Percentiles rank a stretch among this genome's conserved stretches.
Conservation (phyloP, 2,113 vertebrate genomes). For the Hymenochirus boettgeri region DNA sequence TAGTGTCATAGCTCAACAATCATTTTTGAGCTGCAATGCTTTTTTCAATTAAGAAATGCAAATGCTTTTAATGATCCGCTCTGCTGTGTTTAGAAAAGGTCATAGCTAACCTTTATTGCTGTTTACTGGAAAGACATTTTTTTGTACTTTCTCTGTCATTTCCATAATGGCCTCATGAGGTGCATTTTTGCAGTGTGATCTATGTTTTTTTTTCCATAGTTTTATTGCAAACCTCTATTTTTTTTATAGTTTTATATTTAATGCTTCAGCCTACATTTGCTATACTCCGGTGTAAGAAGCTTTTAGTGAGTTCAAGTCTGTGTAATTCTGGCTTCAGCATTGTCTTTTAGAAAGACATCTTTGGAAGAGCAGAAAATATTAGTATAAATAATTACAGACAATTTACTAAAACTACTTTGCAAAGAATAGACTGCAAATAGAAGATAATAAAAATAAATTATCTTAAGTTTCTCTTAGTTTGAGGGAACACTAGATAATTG, state of each 20-base stretch:
- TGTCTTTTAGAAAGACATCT: too few relatives aligned
- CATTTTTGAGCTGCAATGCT: slow-evolving; percentile 36
- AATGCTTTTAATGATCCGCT: slow-evolving; percentile 33
- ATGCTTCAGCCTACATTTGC: slow-evolving; percentile 3
- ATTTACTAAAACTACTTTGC: too few relatives aligned
- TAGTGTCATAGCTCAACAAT: slow-evolving; percentile 36
- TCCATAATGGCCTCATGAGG: slow-evolving; percentile 21
- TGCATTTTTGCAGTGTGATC: slow-evolving; percentile 12
- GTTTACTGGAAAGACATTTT: slow-evolving; percentile 36
- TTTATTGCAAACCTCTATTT: slow-evolving; percentile 8
- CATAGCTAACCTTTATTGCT: slow-evolving; percentile 35
- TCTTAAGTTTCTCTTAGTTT: too few relatives aligned
- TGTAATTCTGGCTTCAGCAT: neutral
- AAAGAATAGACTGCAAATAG: too few relatives aligned
- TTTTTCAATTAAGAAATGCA: slow-evolving; percentile 43
- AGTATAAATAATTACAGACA: too few relatives aligned
- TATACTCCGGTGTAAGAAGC: neutral
- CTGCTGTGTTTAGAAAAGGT: slow-evolving; percentile 27
- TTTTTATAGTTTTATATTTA: slow-evolving; percentile 2
- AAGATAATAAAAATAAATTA: too few relatives aligned
- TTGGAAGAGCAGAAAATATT: too few relatives aligned
- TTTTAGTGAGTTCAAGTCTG: slow-evolving; percentile 4
- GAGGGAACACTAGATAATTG: too few relatives aligned
- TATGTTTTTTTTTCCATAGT: slow-evolving; percentile 9
- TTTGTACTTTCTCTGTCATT: slow-evolving; percentile 25